Base-by-base conservation (phyloP, 2,113 vertebrate genomes). In the Otocyon megalotis region DNA sequence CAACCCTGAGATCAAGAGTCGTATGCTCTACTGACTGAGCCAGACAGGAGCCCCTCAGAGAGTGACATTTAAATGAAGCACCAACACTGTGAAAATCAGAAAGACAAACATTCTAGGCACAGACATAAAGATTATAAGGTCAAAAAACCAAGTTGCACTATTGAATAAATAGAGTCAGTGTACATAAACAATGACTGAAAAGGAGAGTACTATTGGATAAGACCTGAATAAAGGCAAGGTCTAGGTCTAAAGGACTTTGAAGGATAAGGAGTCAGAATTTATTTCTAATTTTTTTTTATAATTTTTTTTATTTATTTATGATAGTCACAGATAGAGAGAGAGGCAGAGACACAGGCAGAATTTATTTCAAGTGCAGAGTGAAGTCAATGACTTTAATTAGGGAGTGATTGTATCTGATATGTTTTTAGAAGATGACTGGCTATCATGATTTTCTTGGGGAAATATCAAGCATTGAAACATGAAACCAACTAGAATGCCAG, bases 351-450 rank as follows among this genome's bases (percentile, higher is more conserved):
- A n/a, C n/a, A n/a, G n/a, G n/a, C 30, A 58, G 8, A 17, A 50
- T 92, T 92, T 72, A 76, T 56, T 90, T 94, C 50, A 96, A 81
- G 22, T 16, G 63, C 10, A 94, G 7, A 80, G 11, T 58, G n/a
- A 87, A 87, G 15, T 80, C 11, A 90, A 19, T 92, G 83, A 50
- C 19, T 84, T 76, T 63, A 86, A 62, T 11, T 53, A 35, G 10
- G 8, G 16, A 67, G 11, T 72, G 24, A 53, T 28, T n/a, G 1
- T 19, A 50, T 50, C 17, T 53, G 16, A 48, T 74, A 67, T 0
- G 43, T 63, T 37, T 89, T 88, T n/a, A 83, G 26, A 72, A 89
- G 2, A 85, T 32, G 10, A 30, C 7, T 91, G 15, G 8, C 0
- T 72, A 19, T 58, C 69, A 20, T 30, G 56, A 7, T 35, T 76